Evolutionary conservation across 2,113 vertebrate genomes (phyloP), one percentile per base, ranked within the genome.

Genomic region (Melanotaenia duboulayi): DNA sequence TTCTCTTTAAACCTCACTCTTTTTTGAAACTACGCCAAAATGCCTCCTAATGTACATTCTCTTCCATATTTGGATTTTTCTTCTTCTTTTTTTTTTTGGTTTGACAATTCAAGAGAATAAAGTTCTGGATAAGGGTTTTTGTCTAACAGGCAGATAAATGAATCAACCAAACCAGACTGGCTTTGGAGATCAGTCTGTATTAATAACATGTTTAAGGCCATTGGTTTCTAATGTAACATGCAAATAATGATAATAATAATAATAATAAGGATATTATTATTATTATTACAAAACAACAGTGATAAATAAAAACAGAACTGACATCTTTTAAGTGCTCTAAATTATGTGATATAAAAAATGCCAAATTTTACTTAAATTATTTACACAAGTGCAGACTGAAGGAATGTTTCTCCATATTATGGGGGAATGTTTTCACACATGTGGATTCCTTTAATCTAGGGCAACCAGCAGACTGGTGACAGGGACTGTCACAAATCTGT

Each of bases 141-240:
- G 69, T 81, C 17, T 58, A 73, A 85, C 65, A 83, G 52, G 69
- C 40, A 69, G 61, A 63, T 57, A 80, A 74, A 80, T 25, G 25
- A 54, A 65, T 74, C 56, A 40, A 8, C 59, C 8, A 16, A 65
- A 67, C 65, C 39, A 82, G 7, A 76, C 19, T 22, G 54, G 66
- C 49, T 22, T 23, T 70, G 84, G 86, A 88, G 82, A 87, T 87
- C 84, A 82, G 65, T 87, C 67, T 82, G 84, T 68, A 84, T 52
- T 82, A 71, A 79, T 78, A 69, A 78, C 54, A 81, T 76, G 42
- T 85, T 94, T 94, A 95, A 95, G 94, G 94, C 94, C 90, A 91
- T 92, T 66, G 91, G 92, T 93, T 92, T 88, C 42, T 78, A 76
- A 67, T 72, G 74, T 80, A 66, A 86, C 58, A 83, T 88, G 86